Percentiles rank a stretch among this genome's conserved stretches.
Conservation (phyloP, 2,113 vertebrate genomes). For the Bufo gargarizans region DNA sequence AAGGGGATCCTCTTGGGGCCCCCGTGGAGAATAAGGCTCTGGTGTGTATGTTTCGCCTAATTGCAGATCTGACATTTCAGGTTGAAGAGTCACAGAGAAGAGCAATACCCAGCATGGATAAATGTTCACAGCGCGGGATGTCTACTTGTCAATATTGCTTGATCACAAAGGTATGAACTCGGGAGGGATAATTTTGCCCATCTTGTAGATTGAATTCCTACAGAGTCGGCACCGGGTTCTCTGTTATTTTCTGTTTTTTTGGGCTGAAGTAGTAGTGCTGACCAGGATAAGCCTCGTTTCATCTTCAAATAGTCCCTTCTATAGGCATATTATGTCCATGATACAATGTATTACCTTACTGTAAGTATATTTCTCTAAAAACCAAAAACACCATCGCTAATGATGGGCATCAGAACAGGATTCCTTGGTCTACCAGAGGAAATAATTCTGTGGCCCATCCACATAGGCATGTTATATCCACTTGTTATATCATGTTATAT, state of each 20-base stretch:
- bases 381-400: too few species aligned
- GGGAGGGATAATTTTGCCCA: conserved; percentile 25
- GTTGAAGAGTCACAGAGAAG: conserved; percentile 36
- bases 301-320: background rate
- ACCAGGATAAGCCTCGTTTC: background rate
- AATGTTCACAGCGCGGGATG: conserved; percentile 4
- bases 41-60: conserved; percentile 48
- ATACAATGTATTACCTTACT: too few species aligned
- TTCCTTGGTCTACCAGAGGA: too few species aligned
- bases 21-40: conserved; percentile 27
- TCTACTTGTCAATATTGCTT: conserved; percentile 27
- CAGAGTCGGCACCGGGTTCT: background rate
- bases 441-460: too few species aligned
- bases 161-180: background rate
- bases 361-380: too few species aligned
- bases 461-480: too few species aligned
- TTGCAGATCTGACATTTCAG: conserved; percentile 55
- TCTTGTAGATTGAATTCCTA: background rate
- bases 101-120: conserved; percentile 4
- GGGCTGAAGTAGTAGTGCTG: background rate
- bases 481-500: too few species aligned
- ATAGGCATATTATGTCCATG: too few species aligned
- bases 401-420: too few species aligned
- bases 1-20: conserved; percentile 49
- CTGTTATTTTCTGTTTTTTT: background rate